Evolutionary conservation across 2,113 vertebrate species (phyloP).

Genomic region (Antidorcas marsupialis): DNA sequence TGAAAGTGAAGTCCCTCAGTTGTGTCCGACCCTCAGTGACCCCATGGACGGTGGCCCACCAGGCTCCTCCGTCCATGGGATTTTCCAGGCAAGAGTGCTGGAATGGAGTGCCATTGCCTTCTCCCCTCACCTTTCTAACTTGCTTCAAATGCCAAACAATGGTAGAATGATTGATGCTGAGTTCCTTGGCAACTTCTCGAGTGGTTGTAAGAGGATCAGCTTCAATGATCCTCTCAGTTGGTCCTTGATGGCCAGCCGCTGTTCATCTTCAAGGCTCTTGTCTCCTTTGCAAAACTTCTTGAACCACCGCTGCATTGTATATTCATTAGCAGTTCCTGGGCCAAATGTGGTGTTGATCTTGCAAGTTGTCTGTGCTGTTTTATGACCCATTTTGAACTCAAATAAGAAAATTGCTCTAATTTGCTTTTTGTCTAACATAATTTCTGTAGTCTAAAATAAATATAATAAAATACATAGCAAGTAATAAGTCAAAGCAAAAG

Average conservation of each 20-base stretch:
- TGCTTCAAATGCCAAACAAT: not conserved
- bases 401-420: not conserved
- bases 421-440: not conserved
- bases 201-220: not conserved
- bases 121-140: not conserved
- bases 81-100: no score
- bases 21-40: rapidly evolving
- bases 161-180: not conserved
- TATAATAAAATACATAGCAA: not conserved
- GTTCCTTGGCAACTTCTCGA: not conserved
- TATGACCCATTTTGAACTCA: not conserved
- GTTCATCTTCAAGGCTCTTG: not conserved
- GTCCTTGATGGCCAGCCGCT: not conserved
- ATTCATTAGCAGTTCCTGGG: not conserved
- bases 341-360: not conserved
- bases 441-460: not conserved
- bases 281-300: not conserved
- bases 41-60: no score
- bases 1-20: no score
- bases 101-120: no score
- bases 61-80: no score
- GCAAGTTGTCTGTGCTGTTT: not conserved
- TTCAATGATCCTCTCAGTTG: not conserved
- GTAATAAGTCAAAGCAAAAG: not conserved
- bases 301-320: not conserved